Conservation (phyloP, 1,140 invertebrate genomes). For the Eupristina koningsbergeri region DNA sequence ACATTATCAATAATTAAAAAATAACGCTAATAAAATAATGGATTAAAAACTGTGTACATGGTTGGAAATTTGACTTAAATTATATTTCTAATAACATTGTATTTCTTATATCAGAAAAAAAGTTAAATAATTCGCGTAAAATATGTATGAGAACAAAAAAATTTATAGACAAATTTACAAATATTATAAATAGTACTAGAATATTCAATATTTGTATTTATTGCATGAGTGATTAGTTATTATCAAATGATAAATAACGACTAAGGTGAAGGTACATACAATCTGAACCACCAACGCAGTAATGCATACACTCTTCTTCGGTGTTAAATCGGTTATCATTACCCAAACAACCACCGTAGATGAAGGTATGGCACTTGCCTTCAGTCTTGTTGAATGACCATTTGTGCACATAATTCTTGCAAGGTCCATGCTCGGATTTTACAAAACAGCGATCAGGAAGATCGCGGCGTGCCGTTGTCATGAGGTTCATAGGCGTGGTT, state of each 20-base stretch:
- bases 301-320: slow-evolving; percentile 80
- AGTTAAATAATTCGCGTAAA: too few relatives aligned
- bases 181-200: too few relatives aligned
- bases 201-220: too few relatives aligned
- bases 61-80: too few relatives aligned
- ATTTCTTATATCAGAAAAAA: too few relatives aligned
- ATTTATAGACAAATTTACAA: too few relatives aligned
- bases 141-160: too few relatives aligned
- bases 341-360: slow-evolving; percentile 85
- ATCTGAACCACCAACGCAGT: slow-evolving; percentile 76
- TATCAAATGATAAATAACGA: background rate
- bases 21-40: too few relatives aligned
- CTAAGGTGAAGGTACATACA: slow-evolving; percentile 55
- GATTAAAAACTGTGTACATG: too few relatives aligned
- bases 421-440: slow-evolving; percentile 77
- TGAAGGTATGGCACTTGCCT: slow-evolving; percentile 80
- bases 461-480: slow-evolving; percentile 57
- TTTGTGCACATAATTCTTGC: slow-evolving; percentile 79
- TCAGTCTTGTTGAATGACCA: slow-evolving; percentile 82
- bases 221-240: too few relatives aligned
- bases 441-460: slow-evolving; percentile 66
- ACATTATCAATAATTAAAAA: too few relatives aligned
- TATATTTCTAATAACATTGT: too few relatives aligned
- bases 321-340: slow-evolving; percentile 86
- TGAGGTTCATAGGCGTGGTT: slow-evolving; percentile 31